Evolutionary conservation across 53 echinoderm and acorn worm species (phyloP).

Genomic region (Arbacia lixula): DNA sequence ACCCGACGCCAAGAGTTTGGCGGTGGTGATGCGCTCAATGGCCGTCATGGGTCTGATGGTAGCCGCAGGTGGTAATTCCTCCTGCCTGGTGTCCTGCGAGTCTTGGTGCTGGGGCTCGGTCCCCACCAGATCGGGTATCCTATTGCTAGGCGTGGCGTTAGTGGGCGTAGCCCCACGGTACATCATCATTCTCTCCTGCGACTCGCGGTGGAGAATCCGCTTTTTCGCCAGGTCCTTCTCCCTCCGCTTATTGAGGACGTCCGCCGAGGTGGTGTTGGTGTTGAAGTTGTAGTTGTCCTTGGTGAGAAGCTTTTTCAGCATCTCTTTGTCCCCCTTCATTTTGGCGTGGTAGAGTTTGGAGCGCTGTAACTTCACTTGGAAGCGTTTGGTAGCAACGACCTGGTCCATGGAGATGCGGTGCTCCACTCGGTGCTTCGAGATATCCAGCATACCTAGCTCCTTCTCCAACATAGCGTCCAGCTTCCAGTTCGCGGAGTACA

Average conservation of each 20-base stretch:
- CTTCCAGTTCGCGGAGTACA: conserved; percentile 96
- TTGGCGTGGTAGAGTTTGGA: conserved; percentile 90
- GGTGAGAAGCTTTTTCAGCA: conserved; percentile 72
- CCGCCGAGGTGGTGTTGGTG: conserved; percentile 37
- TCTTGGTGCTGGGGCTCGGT: not conserved
- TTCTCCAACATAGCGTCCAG: conserved; percentile 83
- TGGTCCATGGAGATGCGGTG: conserved; percentile 94
- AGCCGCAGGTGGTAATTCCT: too few relatives aligned
- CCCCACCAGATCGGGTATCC: not conserved
- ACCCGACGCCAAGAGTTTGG: not conserved
- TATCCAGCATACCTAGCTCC: conserved; percentile 80
- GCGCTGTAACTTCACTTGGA: conserved; percentile 81
- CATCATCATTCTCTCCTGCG: conserved; percentile 36
- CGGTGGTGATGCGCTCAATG: conserved; percentile 17
- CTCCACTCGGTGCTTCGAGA: conserved; percentile 76
- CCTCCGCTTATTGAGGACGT: conserved; percentile 45
- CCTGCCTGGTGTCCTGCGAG: not conserved
- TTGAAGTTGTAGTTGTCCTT: conserved; percentile 74
- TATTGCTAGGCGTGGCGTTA: not conserved
- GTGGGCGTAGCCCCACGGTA: not conserved
- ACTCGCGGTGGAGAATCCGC: conserved; percentile 14
- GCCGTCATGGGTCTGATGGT: conserved; percentile 41
- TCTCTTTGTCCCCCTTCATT: conserved; percentile 89
- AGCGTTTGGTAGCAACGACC: conserved; percentile 80
- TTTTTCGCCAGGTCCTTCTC: conserved; percentile 37